A percentile compares a stretch with the other conserved stretches of the same genome.
These are phyloP conservation scores for Sander lucioperca DNA, from an alignment of 2,113 vertebrate genomes.

Conservation along the genomic window DNA sequence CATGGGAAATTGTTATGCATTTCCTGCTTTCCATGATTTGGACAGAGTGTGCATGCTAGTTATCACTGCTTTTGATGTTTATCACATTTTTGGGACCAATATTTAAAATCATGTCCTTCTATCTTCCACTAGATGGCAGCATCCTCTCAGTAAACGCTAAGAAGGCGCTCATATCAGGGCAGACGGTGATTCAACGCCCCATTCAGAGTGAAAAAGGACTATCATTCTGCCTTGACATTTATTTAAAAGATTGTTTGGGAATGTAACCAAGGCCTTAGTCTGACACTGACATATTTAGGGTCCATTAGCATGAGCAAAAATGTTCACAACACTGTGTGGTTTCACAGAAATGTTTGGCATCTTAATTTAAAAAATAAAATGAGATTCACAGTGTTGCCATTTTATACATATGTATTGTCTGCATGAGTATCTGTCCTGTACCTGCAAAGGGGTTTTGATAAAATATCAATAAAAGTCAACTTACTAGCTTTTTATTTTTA, in stretches of 20 bases:
- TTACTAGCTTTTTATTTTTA: not conserved
- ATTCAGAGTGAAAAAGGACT: not conserved
- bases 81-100: not conserved
- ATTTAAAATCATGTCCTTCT: not conserved
- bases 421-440: not conserved
- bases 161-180: not conserved
- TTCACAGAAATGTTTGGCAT: not conserved
- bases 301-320: not conserved
- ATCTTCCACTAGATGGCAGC: constrained; percentile 72
- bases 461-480: not conserved
- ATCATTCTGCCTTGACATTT: not conserved
- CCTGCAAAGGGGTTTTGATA: not conserved
- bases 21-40: not conserved
- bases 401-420: not conserved
- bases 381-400: not conserved
- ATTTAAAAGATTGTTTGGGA: not conserved
- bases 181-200: not conserved
- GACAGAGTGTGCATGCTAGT: not conserved
- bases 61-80: not conserved
- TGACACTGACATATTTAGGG: not conserved
- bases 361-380: not conserved
- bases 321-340: not conserved
- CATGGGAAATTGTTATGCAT: not conserved
- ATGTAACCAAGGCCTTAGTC: not conserved
- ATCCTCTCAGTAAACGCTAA: constrained; percentile 9